Percentiles rank a stretch among this genome's conserved stretches.
Conservation (phyloP, 2,113 vertebrate species). For the Seriola quinqueradiata region DNA sequence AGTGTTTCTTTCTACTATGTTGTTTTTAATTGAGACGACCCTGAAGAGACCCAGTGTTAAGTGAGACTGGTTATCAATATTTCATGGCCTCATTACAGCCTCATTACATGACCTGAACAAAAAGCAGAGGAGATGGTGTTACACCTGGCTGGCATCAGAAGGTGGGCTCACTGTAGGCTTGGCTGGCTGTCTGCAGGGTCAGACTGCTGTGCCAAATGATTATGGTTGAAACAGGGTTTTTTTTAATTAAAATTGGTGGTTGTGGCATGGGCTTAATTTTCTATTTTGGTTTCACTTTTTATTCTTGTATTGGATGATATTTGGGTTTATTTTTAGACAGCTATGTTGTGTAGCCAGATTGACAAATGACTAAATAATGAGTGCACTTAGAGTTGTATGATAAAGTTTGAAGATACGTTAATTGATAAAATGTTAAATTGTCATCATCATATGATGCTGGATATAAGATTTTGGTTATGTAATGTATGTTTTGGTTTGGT, state of each 20-base stretch:
- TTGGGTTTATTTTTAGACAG: neutral
- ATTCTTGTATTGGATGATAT: neutral
- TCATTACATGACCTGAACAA: slow-evolving; percentile 82
- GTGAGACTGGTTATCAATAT: slow-evolving; percentile 75
- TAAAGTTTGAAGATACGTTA: no score
- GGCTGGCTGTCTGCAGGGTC: neutral
- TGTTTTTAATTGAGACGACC: slow-evolving; percentile 23
- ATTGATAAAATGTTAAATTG: no score
- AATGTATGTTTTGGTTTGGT: no score
- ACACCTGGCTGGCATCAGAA: slow-evolving; percentile 42
- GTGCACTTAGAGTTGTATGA: no score
- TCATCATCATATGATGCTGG: no score
- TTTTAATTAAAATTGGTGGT: neutral
- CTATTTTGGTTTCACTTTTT: neutral
- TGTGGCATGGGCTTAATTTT: neutral
- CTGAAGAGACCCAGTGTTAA: slow-evolving; percentile 28
- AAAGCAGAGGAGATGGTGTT: slow-evolving; percentile 71
- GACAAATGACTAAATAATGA: neutral
- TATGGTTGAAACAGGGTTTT: neutral
- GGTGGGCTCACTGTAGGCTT: neutral
- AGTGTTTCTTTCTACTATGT: slow-evolving; percentile 16
- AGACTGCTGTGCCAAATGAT: neutral
- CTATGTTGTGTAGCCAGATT: neutral
- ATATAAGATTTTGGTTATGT: no score
- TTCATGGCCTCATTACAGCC: slow-evolving; percentile 82